Percentiles rank a stretch among this genome's conserved stretches.
These are phyloP conservation scores for Vultur gryphus DNA, from an alignment of 2,797 vertebrate species.

Conservation along the genomic window DNA sequence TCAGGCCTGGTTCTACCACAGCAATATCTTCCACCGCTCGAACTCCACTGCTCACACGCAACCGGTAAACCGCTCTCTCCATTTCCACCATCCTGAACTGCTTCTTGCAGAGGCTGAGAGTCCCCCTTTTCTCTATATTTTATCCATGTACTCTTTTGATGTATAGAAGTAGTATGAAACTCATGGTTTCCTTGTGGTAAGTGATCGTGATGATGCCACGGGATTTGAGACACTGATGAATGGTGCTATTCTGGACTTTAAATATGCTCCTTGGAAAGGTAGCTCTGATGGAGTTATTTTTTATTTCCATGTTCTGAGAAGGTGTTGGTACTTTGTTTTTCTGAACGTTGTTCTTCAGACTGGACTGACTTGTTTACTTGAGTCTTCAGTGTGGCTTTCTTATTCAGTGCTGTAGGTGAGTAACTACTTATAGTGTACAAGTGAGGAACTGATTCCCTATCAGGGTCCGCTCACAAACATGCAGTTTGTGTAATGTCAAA, in stretches of 20 bases:
- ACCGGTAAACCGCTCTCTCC: constrained; percentile 73
- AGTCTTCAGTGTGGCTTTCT: constrained; percentile 89
- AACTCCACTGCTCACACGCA: constrained; percentile 74
- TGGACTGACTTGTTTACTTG: constrained; percentile 82
- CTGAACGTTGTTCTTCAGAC: constrained; percentile 86
- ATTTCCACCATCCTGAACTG: constrained; percentile 70
- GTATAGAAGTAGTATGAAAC: no score
- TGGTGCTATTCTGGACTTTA: no score
- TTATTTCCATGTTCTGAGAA: no score
- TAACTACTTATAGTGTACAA: constrained; percentile 62
- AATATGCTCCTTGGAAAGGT: no score
- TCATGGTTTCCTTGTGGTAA: no score
- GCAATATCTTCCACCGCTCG: constrained; percentile 84
- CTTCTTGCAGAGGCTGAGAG: constrained; percentile 89
- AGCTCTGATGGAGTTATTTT: no score
- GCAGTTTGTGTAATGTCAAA: not conserved
- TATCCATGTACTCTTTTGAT: constrained; percentile 67
- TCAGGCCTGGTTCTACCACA: constrained; percentile 80
- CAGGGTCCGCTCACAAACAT: constrained; percentile 57
- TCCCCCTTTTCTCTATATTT: constrained; percentile 85
- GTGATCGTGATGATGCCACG: no score
- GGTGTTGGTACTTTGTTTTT: constrained; percentile 59
- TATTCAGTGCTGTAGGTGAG: constrained; percentile 79
- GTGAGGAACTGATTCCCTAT: constrained; percentile 33
- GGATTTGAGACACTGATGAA: no score